Conservation (phyloP, 2,888 invertebrate genomes). For the Erebia palarica region DNA sequence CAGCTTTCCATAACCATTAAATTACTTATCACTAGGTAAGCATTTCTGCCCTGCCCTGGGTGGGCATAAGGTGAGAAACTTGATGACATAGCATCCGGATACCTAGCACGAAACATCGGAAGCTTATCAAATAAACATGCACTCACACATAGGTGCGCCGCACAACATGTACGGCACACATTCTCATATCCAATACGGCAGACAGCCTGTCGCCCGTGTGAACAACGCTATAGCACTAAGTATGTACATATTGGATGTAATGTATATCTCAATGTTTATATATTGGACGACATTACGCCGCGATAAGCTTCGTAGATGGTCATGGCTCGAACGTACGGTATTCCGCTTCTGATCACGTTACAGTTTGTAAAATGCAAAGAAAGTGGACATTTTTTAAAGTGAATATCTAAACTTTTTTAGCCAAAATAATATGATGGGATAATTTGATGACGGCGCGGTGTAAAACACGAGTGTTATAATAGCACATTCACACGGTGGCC, state of each 20-base stretch:
- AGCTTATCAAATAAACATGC: conserved; percentile 79
- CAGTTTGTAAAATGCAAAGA: conserved; percentile 53
- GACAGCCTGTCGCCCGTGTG: conserved; percentile 80
- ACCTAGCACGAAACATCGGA: conserved; percentile 72
- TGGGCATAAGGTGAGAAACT: conserved; percentile 68
- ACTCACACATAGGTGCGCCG: conserved; percentile 62
- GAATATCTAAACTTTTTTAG: conserved; percentile 59
- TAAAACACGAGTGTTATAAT: conserved; percentile 64
- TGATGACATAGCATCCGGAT: conserved; percentile 71
- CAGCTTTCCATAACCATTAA: conserved; percentile 7
- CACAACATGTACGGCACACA: conserved; percentile 70
- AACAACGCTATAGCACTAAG: conserved; percentile 74
- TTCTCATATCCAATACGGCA: conserved; percentile 66
- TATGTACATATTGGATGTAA: conserved; percentile 67
- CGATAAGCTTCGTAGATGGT: conserved; percentile 59
- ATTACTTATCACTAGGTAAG: conserved; percentile 34
- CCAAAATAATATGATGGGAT: conserved; percentile 68
- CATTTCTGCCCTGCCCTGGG: conserved; percentile 60
- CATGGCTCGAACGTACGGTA: conserved; percentile 44
- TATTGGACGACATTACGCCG: conserved; percentile 55
- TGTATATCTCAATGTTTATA: conserved; percentile 70
- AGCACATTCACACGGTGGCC: conserved; percentile 79
- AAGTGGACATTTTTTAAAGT: conserved; percentile 56
- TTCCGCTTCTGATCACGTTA: conserved; percentile 49
- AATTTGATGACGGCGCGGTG: conserved; percentile 69